Base-by-base conservation (phyloP, 2,888 invertebrate species). In the Mongoloraphidia duomilia region DNA sequence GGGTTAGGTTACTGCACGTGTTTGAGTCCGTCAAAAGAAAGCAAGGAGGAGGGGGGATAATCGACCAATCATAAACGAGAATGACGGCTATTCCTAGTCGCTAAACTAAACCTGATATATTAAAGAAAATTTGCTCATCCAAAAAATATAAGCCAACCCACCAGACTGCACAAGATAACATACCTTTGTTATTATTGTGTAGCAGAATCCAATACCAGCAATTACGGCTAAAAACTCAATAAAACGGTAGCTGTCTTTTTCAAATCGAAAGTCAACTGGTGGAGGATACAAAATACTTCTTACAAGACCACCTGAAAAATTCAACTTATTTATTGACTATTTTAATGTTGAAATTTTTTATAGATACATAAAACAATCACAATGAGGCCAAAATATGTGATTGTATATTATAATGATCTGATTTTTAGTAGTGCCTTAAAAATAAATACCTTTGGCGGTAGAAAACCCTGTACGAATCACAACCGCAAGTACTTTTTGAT, bases 201-300 rank as follows among this genome's bases (percentile, higher is more conserved):
- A 96, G 3, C 83, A 68, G 52, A 95, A 84, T 0, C 96, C 96
- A 35, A 84, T 58, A 2, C 75, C 65, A 2, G 95, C 90, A 50
- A 96, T 83, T 17, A 75, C 60, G 0, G 85, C 85, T 39, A 97
- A 69, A 34, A 90, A 79, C 50, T 80, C 75, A 47, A 95, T 86
- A 64, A 92, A 94, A 64, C 86, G 88, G 69, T 90, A 90, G 0
- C 93, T 91, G 65, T 96, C 95, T 42, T 84, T 79, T 63, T 95
- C 92, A 65, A 96, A 95, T 68, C 93, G 92, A 71, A 94, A 95
- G 66, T 94, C 95, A 0, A 93, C 88, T 0, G 95, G 95, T 37
- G 92, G 91, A 1, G 96, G 96, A 66, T 91, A 95, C 59, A 96
- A 72, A 55, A 96, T 96, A 34, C 94, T 91, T 14, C 94, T 78